Evolutionary conservation across 2,888 invertebrate species (phyloP).

Genomic region (Neocrepidodera transversa): DNA sequence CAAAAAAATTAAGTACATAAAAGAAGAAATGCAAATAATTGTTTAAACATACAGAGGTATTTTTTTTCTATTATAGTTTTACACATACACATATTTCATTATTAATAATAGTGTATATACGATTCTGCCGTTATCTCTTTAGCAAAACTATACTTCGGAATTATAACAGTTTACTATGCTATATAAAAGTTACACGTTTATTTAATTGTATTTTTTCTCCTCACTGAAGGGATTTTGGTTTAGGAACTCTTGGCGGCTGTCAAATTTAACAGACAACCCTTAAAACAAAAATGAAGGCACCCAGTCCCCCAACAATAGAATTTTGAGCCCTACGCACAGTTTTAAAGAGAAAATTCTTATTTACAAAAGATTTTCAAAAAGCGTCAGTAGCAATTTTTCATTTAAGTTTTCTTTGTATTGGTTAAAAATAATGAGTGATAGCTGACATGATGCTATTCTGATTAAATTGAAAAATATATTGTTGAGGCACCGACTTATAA

Average conservation of each 20-base stretch:
- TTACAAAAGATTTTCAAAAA: slow-evolving; percentile 1
- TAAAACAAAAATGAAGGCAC: slow-evolving; percentile 57
- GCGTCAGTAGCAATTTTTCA: not conserved
- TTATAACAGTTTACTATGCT: slow-evolving; percentile 57
- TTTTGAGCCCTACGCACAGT: slow-evolving; percentile 41
- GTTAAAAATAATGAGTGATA: no score
- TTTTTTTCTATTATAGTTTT: slow-evolving; percentile 22
- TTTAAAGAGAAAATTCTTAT: slow-evolving; percentile 23
- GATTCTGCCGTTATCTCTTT: slow-evolving; percentile 55
- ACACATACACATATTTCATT: slow-evolving; percentile 56
- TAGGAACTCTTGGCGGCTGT: slow-evolving; percentile 57
- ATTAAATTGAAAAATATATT: slow-evolving; percentile 49
- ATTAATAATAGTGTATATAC: slow-evolving; percentile 58
- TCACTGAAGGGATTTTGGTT: slow-evolving; percentile 56
- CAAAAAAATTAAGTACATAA: slow-evolving; percentile 44
- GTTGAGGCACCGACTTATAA: slow-evolving; percentile 60
- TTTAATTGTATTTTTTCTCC: slow-evolving; percentile 52
- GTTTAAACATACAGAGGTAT: slow-evolving; percentile 21
- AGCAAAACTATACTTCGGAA: slow-evolving; percentile 60
- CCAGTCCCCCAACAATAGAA: slow-evolving; percentile 61
- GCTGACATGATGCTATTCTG: no score
- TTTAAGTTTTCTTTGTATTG: no score
- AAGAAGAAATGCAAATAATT: slow-evolving; percentile 54
- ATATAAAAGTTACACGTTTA: slow-evolving; percentile 60
- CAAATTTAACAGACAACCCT: slow-evolving; percentile 29